A percentile compares a stretch with the other conserved stretches of the same genome.
These are phyloP conservation scores for Zonitis immaculata DNA, from an alignment of 2,888 invertebrate genomes.

Conservation along the genomic window DNA sequence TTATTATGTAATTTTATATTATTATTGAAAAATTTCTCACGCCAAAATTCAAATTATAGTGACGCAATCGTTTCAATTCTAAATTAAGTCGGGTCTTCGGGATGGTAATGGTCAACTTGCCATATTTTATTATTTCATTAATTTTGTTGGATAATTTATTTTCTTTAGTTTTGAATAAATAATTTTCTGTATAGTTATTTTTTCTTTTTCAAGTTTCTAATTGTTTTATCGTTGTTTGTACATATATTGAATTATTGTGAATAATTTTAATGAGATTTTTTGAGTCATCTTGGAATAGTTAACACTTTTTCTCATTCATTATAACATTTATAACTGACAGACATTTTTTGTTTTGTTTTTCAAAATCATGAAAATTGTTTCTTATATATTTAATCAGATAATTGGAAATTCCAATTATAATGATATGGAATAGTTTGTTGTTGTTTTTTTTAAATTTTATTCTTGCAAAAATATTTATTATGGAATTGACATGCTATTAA, in stretches of 20 bases:
- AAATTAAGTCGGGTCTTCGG: conserved; percentile 9
- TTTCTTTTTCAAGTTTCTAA: neutral
- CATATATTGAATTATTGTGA: neutral
- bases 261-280: neutral
- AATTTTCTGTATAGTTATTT: too few species aligned
- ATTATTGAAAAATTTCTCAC: conserved; percentile 26
- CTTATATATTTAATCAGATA: neutral
- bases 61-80: conserved; percentile 28
- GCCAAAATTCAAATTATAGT: conserved; percentile 10
- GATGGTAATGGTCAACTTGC: conserved; percentile 7
- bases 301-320: neutral
- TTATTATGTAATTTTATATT: too few species aligned
- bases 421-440: too few species aligned
- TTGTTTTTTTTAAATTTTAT: too few species aligned
- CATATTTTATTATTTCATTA: too few species aligned
- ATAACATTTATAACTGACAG: neutral
- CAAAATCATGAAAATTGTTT: neutral
- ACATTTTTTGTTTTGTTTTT: neutral
- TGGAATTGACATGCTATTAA: too few species aligned
- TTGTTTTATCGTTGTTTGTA: neutral
- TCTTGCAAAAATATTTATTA: too few species aligned
- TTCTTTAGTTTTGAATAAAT: too few species aligned
- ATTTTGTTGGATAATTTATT: too few species aligned
- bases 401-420: neutral
- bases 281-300: neutral